Base-by-base conservation (phyloP, 37 sponge, comb jelly and placozoan genomes). In the Spongia lamella region DNA sequence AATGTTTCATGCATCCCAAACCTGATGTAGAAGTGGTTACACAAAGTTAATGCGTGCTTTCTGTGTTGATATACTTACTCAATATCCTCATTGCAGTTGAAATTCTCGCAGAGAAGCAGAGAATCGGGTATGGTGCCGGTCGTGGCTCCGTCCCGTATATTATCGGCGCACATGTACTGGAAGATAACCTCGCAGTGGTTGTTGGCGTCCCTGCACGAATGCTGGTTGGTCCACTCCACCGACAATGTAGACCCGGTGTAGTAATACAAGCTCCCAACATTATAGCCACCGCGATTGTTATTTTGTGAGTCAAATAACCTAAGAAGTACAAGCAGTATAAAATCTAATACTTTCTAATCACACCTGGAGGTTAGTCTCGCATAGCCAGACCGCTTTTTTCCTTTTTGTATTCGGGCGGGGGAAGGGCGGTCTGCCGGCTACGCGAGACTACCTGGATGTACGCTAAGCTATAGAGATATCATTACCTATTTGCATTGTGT, bases 221-320 rank as follows among this genome's bases (percentile, higher is more conserved):
- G 99, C 82, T 98, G 99, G 73, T 98, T 98, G 74, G 99, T 98
- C 99, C 99, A 98, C 65, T 98, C 99, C 35, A 98, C 43, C 34
- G 81, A 24, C 13, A 98, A 86, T 27, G 73, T 71, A 0, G 94
- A 93, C 2, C 94, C 96, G 7, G 68, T 62, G 64, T 95, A 98
- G 87, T 98, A 98, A 79, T 93, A 90, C 38, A 95, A 70, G 63
- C 89, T 90, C 17, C 95, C 99, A 52, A 89, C 93, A 63, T 98
- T 98, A 84, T 98, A 98, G 35, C 99, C 99, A 0, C 97, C 97
- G 29, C 97, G 76, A 81, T 98, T 86, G 79, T 98, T 98, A 78
- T 98, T 98, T 89, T 98, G 95, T 0, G 99, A 98, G 72, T 98
- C 93, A 73, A 94, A 98, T 70, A 98, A 7, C 63, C 97, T 86